Evolutionary conservation across 2,888 invertebrate species (phyloP).

Genomic region (Carabus problematicus): DNA sequence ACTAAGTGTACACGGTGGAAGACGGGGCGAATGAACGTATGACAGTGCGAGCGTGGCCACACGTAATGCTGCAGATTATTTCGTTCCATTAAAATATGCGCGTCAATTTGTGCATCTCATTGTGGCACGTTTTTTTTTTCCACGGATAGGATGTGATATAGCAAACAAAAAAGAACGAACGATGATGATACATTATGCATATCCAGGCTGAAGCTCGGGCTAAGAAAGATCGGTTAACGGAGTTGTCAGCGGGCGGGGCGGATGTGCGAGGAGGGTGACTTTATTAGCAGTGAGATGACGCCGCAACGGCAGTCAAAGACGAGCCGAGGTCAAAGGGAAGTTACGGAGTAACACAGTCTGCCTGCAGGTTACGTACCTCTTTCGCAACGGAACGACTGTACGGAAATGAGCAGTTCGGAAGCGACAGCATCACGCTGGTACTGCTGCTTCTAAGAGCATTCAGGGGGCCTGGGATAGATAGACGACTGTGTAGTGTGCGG

Average conservation of each 20-base stretch:
- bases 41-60: background rate
- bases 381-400: constrained; percentile 1
- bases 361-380: constrained; percentile 16
- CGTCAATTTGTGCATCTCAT: constrained; percentile 38
- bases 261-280: constrained; percentile 40
- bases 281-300: constrained; percentile 45
- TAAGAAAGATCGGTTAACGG: constrained; percentile 43
- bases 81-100: constrained; percentile 26
- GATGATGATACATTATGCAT: constrained; percentile 53
- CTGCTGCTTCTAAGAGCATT: background rate
- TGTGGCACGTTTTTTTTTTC: constrained; percentile 54
- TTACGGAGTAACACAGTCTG: constrained; percentile 27
- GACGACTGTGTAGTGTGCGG: no score
- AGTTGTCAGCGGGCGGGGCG: constrained; percentile 44
- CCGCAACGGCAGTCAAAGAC: constrained; percentile 43
- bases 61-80: constrained; percentile 14
- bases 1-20: background rate
- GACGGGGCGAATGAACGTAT: background rate
- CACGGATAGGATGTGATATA: constrained; percentile 44
- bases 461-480: no score
- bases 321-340: constrained; percentile 43
- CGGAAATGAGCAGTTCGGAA: constrained; percentile 31
- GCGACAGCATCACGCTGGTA: background rate
- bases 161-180: constrained; percentile 22
- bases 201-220: constrained; percentile 52